Base-by-base conservation (phyloP, 1,140 invertebrate species). In the Drosophila arawakana region DNA sequence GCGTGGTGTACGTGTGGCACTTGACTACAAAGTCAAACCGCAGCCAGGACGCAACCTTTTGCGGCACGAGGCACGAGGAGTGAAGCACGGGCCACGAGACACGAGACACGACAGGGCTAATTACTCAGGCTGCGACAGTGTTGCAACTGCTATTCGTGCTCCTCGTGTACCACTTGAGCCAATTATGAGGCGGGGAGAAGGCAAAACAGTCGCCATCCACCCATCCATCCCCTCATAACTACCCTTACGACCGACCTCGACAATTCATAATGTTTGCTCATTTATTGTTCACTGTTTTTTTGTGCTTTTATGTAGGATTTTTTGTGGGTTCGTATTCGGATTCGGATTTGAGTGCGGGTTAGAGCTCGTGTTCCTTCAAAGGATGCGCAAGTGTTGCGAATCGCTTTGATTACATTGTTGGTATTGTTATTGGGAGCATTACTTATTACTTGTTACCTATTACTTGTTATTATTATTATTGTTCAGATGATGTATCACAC, bases 341-440 rank as follows among this genome's bases (percentile, higher is more conserved):
- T 30, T 30, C 4, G 25, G 25, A 5, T 30, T 3, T 5, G 25
- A 6, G 25, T 30, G 25, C 25, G 25, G 25, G 25, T 30, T 30
- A 4, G 25, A 30, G 25, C 6, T 30, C 25, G 25, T 43, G 41
- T 59, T 44, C 49, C n/a, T 73, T 68, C 61, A 78, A 79, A 89
- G 84, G 85, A 89, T 90, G 78, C 78, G 81, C 84, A 89, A 89
- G 84, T 89, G 84, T 89, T 81, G 84, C 84, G 58, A 89, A 89
- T 89, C 85, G 84, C 84, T 89, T 89, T 89, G 84, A 89, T 89
- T 89, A 77, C 84, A 81, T 89, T 89, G 84, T 89, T 72, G 73
- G 65, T 67, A 71, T 86, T 86, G 80, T 84, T 85, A 73, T 85
- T 81, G 72, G 54, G 60, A 84, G 78, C 63, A 74, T 78, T 88